Base-by-base conservation (phyloP, 1,140 invertebrate species). In the Samia ricini region DNA sequence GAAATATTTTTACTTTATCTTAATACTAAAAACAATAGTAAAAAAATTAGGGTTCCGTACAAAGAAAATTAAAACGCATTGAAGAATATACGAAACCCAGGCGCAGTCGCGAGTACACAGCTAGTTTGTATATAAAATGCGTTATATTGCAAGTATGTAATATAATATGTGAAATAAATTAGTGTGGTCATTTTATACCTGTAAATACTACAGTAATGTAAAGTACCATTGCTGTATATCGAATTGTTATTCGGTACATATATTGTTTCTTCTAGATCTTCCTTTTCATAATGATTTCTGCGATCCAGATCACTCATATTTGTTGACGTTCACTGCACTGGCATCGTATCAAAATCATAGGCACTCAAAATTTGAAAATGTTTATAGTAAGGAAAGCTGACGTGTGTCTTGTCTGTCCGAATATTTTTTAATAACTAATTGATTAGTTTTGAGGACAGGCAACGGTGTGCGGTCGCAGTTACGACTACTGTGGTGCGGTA, bases 131-230 rank as follows among this genome's bases (percentile, higher is more conserved):
- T n/a, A n/a, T n/a, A n/a, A n/a, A n/a, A n/a, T n/a, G n/a, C n/a
- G n/a, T n/a, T n/a, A n/a, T n/a, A n/a, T n/a, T n/a, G n/a, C n/a
- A n/a, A n/a, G n/a, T n/a, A n/a, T n/a, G n/a, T n/a, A n/a, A n/a
- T n/a, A n/a, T n/a, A n/a, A n/a, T n/a, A n/a, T n/a, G n/a, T n/a
- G n/a, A 10, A 42, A 42, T 0, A 15, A 0, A 15, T 42, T 42
- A 42, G 33, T 15, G 4, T 42, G 10, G 12, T 42, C 15, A 15
- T 12, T 42, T 4, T 8, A 48, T 70, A 91, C 90, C 90, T 91
- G 86, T 91, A 91, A 64, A 91, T 91, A 63, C 90, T 91, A 77
- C 85, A 89, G 69, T 91, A 91, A 66, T 86, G 83, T 36, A 81
- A 72, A n/a, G 85, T 88, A 59, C 85, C 85, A 68, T 83, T 88